These are phyloP conservation scores for Brenthis ino DNA, from an alignment of 2,888 invertebrate genomes.

Conservation along the genomic window DNA sequence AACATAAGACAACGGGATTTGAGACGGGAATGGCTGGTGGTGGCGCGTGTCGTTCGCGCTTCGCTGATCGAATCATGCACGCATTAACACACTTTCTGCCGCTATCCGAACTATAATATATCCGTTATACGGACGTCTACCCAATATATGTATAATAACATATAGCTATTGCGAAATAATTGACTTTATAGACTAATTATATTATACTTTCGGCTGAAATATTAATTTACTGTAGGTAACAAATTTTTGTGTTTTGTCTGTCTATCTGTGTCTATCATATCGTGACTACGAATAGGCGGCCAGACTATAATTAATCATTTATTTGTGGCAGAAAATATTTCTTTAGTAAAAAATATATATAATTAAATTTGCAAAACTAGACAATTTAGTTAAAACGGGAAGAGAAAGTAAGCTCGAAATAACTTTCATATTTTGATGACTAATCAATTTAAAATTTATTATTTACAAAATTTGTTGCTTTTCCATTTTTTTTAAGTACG, in stretches of 20 bases:
- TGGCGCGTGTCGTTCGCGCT: constrained; percentile 66
- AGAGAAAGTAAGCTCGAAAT: constrained; percentile 17
- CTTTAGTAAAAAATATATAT: too few species aligned
- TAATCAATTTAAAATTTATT: neutral
- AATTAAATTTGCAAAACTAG: too few species aligned
- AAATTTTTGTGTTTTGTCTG: too few species aligned
- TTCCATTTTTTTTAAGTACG: too few species aligned
- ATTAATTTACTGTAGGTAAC: too few species aligned
- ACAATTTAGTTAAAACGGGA: constrained; percentile 4
- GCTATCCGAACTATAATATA: constrained; percentile 68
- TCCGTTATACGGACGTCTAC: constrained; percentile 59
- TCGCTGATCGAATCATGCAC: constrained; percentile 60
- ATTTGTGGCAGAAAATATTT: too few species aligned
- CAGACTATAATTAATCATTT: too few species aligned
- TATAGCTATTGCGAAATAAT: neutral
- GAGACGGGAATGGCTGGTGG: constrained; percentile 52
- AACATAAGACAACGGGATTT: constrained; percentile 57
- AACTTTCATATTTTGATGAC: constrained; percentile 18
- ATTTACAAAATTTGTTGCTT: neutral
- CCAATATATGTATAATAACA: neutral
- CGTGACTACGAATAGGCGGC: too few species aligned
- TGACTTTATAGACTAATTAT: too few species aligned
- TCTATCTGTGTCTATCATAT: too few species aligned
- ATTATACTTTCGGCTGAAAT: neutral
- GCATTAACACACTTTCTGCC: constrained; percentile 74